A percentile compares a stretch with the other conserved stretches of the same genome.
These are phyloP conservation scores for Zaprionus lineosus DNA, from an alignment of 2,888 invertebrate species.

Conservation along the genomic window DNA sequence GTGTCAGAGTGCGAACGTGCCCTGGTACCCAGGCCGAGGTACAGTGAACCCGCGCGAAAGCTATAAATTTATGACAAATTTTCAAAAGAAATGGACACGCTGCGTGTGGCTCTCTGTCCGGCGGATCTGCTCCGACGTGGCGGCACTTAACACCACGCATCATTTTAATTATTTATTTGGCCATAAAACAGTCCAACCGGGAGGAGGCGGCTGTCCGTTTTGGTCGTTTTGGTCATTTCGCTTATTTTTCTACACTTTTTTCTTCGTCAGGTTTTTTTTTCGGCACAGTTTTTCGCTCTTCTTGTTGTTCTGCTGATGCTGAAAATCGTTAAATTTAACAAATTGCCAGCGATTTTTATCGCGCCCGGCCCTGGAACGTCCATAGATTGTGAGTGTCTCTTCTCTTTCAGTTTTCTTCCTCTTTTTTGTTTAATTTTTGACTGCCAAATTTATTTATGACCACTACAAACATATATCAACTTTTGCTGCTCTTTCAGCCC, in stretches of 20 bases:
- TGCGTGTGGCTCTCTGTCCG: slow-evolving; percentile 63
- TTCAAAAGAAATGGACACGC: slow-evolving; percentile 70
- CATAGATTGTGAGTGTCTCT: slow-evolving; percentile 56
- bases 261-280: slow-evolving; percentile 45
- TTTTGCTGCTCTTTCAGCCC: slow-evolving; percentile 39
- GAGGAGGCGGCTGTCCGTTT: slow-evolving; percentile 43
- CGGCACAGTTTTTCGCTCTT: slow-evolving; percentile 59
- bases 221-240: slow-evolving; percentile 22
- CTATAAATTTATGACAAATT: slow-evolving; percentile 78
- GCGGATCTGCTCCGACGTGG: slow-evolving; percentile 44
- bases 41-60: slow-evolving; percentile 70
- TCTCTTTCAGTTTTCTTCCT: slow-evolving; percentile 18
- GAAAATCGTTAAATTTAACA: slow-evolving; percentile 77
- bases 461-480: slow-evolving; percentile 63
- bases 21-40: slow-evolving; percentile 31
- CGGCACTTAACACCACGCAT: slow-evolving; percentile 74
- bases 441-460: slow-evolving; percentile 70
- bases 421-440: slow-evolving; percentile 19
- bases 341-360: slow-evolving; percentile 79
- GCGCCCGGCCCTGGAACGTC: slow-evolving; percentile 62
- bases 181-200: slow-evolving; percentile 69
- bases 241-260: too few species aligned
- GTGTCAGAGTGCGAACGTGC: slow-evolving; percentile 54
- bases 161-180: slow-evolving; percentile 79
- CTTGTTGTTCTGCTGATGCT: slow-evolving; percentile 47